These are phyloP conservation scores for Xylota segnis DNA, from an alignment of 2,888 invertebrate genomes.

Conservation along the genomic window DNA sequence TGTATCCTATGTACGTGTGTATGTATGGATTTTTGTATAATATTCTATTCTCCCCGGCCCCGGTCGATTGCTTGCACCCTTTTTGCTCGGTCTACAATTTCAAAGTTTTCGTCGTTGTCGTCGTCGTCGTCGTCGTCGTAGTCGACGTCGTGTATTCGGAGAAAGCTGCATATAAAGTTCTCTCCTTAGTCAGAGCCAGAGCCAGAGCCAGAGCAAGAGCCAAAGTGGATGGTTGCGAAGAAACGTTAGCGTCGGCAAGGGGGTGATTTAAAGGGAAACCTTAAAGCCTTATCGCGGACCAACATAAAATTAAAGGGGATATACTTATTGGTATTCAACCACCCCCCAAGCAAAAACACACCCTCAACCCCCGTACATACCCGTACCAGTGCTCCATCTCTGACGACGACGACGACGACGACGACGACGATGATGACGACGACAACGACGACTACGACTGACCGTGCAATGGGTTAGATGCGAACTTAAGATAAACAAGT, in stretches of 20 bases:
- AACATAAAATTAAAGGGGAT: constrained; percentile 74
- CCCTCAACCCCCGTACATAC: constrained; percentile 15
- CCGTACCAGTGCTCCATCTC: constrained; percentile 10
- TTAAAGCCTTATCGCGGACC: constrained; percentile 75
- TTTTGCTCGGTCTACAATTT: constrained; percentile 75
- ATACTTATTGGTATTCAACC: constrained; percentile 61
- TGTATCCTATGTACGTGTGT: constrained; percentile 15
- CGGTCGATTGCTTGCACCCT: constrained; percentile 67
- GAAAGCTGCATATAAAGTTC: constrained; percentile 77
- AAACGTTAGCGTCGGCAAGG: constrained; percentile 27
- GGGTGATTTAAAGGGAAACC: constrained; percentile 72
- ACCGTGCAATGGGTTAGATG: constrained; percentile 77
- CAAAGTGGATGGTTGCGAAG: constrained; percentile 47
- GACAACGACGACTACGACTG: constrained; percentile 68
- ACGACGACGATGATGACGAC: constrained; percentile 69
- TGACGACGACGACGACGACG: constrained; percentile 56
- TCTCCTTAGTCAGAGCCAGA: constrained; percentile 62
- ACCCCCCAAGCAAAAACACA: constrained; percentile 36
- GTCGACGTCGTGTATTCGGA: constrained; percentile 59
- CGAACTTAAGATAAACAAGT: constrained; percentile 77
- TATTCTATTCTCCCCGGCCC: constrained; percentile 64
- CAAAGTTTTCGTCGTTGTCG: constrained; percentile 74
- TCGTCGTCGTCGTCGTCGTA: constrained; percentile 59
- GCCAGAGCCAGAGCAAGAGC: background rate
- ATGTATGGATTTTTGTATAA: constrained; percentile 63